Base-by-base conservation (phyloP, 2,888 invertebrate genomes). In the Melieria picta region DNA sequence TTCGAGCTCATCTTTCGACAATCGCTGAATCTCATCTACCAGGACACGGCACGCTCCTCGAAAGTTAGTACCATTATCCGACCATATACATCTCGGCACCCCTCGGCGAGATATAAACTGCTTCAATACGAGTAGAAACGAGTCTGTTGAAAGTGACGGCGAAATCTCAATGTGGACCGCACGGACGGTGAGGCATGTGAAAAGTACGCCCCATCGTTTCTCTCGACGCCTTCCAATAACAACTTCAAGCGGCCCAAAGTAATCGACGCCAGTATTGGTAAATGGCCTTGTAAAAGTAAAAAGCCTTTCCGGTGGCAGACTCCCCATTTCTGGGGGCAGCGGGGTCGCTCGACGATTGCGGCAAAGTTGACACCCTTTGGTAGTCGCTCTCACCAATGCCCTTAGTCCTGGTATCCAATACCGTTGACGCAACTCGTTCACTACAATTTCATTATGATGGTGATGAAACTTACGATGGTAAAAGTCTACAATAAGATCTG, bases 41-140 rank as follows among this genome's bases (percentile, higher is more conserved):
- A 60, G 60, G 10, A 60, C n/a, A 3, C 43, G 60, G 16, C 60
- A 5, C 4, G 60, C 11, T 10, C 60, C 45, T 11, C 60, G 60
- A 60, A 60, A 60, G 46, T 60, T 60, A 10, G 60, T 60, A 13
- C 60, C 60, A 13, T 60, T 60, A 6, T 43, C 60, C 42, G 60
- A 60, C 60, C 60, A 60, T n/a, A 60, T 60, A 13, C 43, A 60
- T 30, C 7, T n/a, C 11, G 0, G 74, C 16, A 55, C 69, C 4
- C 77, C 75, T 30, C 72, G 57, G 7, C 75, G 73, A n/a, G 47
- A 50, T 7, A 62, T 48, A 52, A 73, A 77, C 45, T 69, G 46
- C 30, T 72, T 71, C 4, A 77, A 52, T 0, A 65, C 72, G 4
- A 77, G 16, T 45, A 75, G 65, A n/a, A 71, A 76, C 0, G 75